Evolutionary conservation across 2,113 vertebrate genomes (phyloP), one percentile per base, ranked within the genome.

Genomic region (Monopterus albus): DNA sequence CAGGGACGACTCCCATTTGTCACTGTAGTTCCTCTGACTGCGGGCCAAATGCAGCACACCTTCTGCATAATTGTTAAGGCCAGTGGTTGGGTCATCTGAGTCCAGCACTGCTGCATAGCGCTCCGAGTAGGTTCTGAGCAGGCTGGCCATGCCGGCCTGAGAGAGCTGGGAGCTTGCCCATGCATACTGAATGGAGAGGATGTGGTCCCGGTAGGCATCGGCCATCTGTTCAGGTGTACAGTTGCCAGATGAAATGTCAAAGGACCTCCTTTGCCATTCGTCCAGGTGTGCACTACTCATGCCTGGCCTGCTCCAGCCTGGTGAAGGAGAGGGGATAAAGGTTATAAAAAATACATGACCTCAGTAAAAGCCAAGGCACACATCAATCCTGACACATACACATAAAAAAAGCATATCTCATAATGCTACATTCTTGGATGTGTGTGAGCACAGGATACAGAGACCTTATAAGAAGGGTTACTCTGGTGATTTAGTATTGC

Each of bases 51-150:
- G 88, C 84, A 98, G 81, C 28, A 95, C 92, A 53, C 90, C 93
- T 46, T 95, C 95, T 1, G 96, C 96, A 6, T 97, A 97, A 94
- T 98, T 99, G 92, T 98, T 98, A 52, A 98, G 92, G 71, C 97
- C 96, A 2, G 87, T 91, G 84, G 71, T 87, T 42, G 79, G 88
- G 74, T 94, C 94, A 89, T 96, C 96, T 31, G 95, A 98, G 92
- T 98, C 98, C 85, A 98, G 81, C 85, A 97, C 85, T 7, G 94
- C 88, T 1, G 95, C 93, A 25, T 97, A 99, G 26, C 91, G 95
- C 88, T 97, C 96, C 0, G 93, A 85, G 12, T 96, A 95, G 39
- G 87, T 96, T 88, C 91, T 94, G 64, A 98, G 94, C 86, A 98
- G 92, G 82, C 75, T 93, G 92, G 89, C 81, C 84, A 93, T 91